These are phyloP conservation scores for Octodon degus DNA, from an alignment of 2,113 vertebrate genomes.

Conservation along the genomic window DNA sequence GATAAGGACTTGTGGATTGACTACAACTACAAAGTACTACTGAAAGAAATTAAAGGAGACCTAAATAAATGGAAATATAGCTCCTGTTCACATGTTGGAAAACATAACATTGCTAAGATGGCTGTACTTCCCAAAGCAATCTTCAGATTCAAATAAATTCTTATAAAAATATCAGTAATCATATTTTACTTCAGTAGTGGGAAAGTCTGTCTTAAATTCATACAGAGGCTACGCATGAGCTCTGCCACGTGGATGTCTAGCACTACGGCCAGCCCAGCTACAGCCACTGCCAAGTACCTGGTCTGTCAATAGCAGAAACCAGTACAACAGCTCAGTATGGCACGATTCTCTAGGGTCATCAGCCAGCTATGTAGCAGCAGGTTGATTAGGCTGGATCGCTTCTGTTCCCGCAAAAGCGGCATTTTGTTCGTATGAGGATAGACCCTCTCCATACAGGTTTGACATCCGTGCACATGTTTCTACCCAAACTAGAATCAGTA, in stretches of 20 bases:
- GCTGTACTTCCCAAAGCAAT: neutral
- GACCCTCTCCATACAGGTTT: neutral
- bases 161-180: neutral
- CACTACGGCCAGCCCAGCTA: neutral
- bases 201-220: neutral
- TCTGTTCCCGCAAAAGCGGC: neutral
- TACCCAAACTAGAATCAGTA: neutral
- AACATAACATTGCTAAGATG: neutral
- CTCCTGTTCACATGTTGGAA: neutral
- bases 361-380: neutral
- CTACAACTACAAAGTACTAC: neutral
- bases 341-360: neutral
- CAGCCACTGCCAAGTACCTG: neutral
- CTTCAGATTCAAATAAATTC: neutral
- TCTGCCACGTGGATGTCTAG: neutral
- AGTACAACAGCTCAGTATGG: neutral
- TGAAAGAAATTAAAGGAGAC: slow-evolving; percentile 47
- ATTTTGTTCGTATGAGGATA: neutral
- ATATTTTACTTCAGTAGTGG: neutral
- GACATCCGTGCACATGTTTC: neutral
- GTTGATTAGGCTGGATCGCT: neutral
- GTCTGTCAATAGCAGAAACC: neutral
- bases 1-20: neutral
- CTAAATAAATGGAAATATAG: neutral
- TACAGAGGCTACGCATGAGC: neutral